Conservation (phyloP, 2,113 vertebrate species). For the Phodopus roborovskii region DNA sequence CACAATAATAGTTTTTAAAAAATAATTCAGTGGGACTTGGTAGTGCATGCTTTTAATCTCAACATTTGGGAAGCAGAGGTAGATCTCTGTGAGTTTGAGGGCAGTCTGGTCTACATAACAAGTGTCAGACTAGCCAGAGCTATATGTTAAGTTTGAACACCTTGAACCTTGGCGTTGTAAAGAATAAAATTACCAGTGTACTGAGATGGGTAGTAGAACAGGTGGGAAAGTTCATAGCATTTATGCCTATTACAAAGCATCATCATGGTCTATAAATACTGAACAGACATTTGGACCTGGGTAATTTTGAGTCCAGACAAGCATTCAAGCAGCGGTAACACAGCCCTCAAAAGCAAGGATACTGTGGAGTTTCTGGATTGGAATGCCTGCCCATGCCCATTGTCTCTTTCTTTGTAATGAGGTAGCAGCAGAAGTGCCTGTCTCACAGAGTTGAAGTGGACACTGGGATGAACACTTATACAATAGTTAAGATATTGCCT, state of each 20-base stretch:
- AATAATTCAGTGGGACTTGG: background rate
- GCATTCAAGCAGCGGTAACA: background rate
- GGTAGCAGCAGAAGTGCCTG: background rate
- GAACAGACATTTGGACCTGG: slow-evolving; percentile 15
- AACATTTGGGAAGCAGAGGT: background rate
- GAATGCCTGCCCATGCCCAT: background rate
- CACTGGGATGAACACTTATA: background rate
- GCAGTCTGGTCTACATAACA: background rate
- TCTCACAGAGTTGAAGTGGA: background rate
- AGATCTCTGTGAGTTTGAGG: background rate
- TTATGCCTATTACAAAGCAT: background rate
- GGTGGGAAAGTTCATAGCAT: background rate
- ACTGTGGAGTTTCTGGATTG: background rate
- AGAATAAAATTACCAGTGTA: background rate
- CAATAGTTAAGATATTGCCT: slow-evolving; percentile 21
- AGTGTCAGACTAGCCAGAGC: background rate
- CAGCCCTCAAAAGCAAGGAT: background rate
- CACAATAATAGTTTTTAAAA: background rate
- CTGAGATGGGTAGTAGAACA: background rate
- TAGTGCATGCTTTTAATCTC: background rate
- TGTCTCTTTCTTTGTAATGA: background rate
- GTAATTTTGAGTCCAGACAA: slow-evolving; percentile 35
- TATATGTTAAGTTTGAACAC: background rate
- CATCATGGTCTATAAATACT: background rate
- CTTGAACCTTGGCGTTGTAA: background rate